Base-by-base conservation (phyloP, 2,797 vertebrate genomes). In the Lepidocolaptes lacrymiger region DNA sequence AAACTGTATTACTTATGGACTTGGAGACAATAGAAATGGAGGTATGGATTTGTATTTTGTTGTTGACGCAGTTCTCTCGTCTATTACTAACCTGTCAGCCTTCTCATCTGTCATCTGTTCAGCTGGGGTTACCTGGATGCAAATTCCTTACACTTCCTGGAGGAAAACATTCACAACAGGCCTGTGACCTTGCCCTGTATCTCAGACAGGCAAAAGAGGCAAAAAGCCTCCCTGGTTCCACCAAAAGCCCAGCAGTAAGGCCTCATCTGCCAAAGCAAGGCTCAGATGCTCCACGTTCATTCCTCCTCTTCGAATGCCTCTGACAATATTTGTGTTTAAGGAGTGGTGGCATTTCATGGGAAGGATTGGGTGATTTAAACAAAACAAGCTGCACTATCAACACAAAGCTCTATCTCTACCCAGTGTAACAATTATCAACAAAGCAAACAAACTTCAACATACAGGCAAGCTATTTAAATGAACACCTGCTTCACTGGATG, bases 291-390 rank as follows among this genome's bases (percentile, higher is more conserved):
- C 67, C 27, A 36, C 2, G 2, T 66, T 36, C 27, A 62, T 77
- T 94, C 91, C 73, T 80, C 41, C 41, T 64, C 75, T 67, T 66
- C 51, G 44, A 71, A 77, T 41, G 36, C 64, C 88, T 91, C 56
- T 55, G 68, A 75, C 91, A 97, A 94, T 89, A 93, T 96, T 95
- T 97, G 86, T 90, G 37, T 88, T 95, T 61, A 75, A 94, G 95
- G 96, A 93, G 95, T 61, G 94, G 86, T 72, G 66, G 58, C 52
- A 64, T 85, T 69, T 71, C 75, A 58, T 44, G 55, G 54, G 36
- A 85, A 84, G 32, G 39, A 48, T 32, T 64, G 79, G 59, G 51
- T 27, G 63, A 74, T 62, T 88, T 69, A 89, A 87, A 75, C 67
- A 75, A 86, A 91, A 85, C 78, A 89, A 84, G 59, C 62, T 67